Conservation (phyloP, 2,888 invertebrate genomes). For the Drosophila neutralis region DNA sequence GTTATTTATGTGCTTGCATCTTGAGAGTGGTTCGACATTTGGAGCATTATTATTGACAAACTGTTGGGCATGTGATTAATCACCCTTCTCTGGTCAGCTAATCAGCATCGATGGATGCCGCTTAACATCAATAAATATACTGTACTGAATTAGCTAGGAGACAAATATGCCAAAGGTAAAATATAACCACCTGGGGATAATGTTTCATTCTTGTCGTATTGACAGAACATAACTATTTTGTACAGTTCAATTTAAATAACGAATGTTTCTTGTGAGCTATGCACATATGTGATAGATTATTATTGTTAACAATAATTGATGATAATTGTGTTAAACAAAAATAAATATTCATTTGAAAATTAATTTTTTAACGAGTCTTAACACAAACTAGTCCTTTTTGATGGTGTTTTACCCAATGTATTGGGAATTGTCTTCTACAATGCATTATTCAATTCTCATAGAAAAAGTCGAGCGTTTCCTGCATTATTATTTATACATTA, state of each 20-base stretch:
- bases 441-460: not conserved
- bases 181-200: not conserved
- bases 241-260: not conserved
- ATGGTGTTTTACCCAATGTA: not conserved
- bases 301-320: not conserved
- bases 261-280: not conserved
- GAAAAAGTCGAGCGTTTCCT: not conserved
- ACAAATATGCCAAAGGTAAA: constrained; percentile 11
- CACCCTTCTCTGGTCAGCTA: constrained; percentile 42
- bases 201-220: not conserved
- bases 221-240: not conserved
- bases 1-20: constrained; percentile 54
- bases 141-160: not conserved
- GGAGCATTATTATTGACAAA: constrained; percentile 49
- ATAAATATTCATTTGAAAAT: not conserved
- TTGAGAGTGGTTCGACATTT: constrained; percentile 41
- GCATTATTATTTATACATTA: no score
- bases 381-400: not conserved
- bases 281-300: not conserved
- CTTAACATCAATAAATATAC: constrained; percentile 22
- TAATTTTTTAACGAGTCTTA: not conserved
- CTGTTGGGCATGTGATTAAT: constrained; percentile 46
- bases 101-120: constrained; percentile 41
- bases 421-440: not conserved
- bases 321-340: not conserved